Evolutionary conservation across 2,797 vertebrate species (phyloP), one percentile per base, ranked within the genome.

Genomic region (Melopsittacus undulatus): DNA sequence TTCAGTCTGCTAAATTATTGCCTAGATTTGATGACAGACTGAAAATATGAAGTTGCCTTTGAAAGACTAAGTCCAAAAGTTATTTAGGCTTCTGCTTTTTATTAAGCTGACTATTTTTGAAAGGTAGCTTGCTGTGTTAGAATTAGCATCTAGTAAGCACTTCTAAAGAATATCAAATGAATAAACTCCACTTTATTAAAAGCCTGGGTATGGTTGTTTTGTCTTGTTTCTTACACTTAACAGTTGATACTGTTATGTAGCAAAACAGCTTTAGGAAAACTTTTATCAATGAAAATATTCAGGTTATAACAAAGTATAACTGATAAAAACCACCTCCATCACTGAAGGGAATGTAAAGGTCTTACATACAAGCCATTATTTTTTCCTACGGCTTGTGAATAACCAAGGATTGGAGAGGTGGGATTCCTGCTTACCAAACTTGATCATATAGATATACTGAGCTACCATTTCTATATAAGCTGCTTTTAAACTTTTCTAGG

Each of bases 1-100:
- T 86, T 34, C 9, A 81, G 11, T 77, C 22, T 70, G 49, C 70
- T 62, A 72, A 89, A 85, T 94, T 93, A 94, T 75, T 89, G 70
- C 70, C n/a, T 93, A 63, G 51, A 57, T 91, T 92, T 84, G 63
- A 89, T 79, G 70, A 57, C 27, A 84, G 61, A 51, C 22, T 83
- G 52, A 93, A 84, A 89, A 32, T n/a, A 20, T 81, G 61, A 88
- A 78, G 43, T 36, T 54, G 24, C 5, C 51, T 96, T 91, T 84
- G 26, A 21, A 70, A 17, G 32, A 43, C 36, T 74, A 57, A 22
- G 8, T 74, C 45, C 83, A 52, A 1, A 1, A 67, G 38, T 82
- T 30, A n/a, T 67, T 81, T 66, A 63, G 36, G 56, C 5, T 17
- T 51, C 2, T 63, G 66, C 34, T 91, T 95, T 89, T 84, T 10